Percentiles rank a stretch among this genome's conserved stretches.
phyloP scores from a whole-genome alignment of 1,140 invertebrate species.

The Pygmarrhopalites habei region DNA sequence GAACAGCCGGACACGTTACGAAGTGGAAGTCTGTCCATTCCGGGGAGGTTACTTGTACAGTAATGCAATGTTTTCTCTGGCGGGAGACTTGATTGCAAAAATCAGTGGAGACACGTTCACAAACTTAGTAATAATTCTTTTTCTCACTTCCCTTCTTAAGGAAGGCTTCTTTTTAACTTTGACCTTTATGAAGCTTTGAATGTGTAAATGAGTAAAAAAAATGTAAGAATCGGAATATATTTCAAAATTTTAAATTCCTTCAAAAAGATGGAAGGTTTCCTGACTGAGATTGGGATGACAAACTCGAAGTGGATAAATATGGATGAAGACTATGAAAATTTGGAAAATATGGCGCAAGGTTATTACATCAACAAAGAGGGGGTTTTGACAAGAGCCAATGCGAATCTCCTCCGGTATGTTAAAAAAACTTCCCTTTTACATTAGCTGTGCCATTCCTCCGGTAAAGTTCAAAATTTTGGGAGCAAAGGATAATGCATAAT shows the following conservation, averaged over 20 bases:
- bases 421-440: too few species aligned
- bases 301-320: background rate
- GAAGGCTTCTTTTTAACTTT: background rate
- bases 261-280: background rate
- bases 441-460: too few species aligned
- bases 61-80: constrained; percentile 13
- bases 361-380: too few species aligned
- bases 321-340: background rate
- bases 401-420: too few species aligned
- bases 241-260: background rate
- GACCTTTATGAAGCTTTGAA: background rate
- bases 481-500: too few species aligned
- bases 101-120: background rate
- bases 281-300: background rate
- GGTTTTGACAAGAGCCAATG: too few species aligned
- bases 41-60: constrained; percentile 13
- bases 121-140: background rate
- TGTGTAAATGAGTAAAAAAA: background rate
- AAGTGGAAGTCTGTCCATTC: constrained; percentile 10
- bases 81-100: constrained; percentile 18
- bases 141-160: background rate
- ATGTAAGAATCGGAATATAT: too few species aligned
- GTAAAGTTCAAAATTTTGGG: too few species aligned
- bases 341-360: too few species aligned
- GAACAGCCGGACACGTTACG: constrained; percentile 16